Conservation (phyloP, 1,140 invertebrate species). For the Diorhabda carinulata region DNA sequence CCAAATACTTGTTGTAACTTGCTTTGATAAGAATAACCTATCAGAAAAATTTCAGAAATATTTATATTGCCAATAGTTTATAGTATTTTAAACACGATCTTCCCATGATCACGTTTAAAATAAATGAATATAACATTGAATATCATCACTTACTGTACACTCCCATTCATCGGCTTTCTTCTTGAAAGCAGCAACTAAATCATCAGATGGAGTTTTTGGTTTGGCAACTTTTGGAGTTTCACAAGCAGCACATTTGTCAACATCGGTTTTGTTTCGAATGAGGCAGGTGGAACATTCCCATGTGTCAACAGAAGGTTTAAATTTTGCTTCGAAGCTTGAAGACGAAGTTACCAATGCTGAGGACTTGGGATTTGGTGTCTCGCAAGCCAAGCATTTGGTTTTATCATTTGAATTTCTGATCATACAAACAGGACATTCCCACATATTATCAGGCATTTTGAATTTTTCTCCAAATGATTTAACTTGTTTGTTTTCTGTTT, state of each 20-base stretch:
- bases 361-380: constrained; percentile 47
- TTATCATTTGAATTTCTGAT: constrained; percentile 57
- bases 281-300: constrained; percentile 68
- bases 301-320: constrained; percentile 41
- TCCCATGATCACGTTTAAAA: no score
- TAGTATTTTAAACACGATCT: no score
- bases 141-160: constrained; percentile 20
- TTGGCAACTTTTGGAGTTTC: constrained; percentile 51
- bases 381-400: constrained; percentile 61
- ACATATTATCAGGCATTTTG: constrained; percentile 41
- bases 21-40: no score
- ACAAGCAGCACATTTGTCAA: constrained; percentile 62
- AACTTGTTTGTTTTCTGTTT: constrained; percentile 3
- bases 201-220: constrained; percentile 23
- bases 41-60: no score
- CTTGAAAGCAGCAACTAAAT: constrained; percentile 35
- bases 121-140: no score
- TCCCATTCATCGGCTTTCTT: constrained; percentile 46
- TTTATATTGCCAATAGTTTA: no score
- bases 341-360: not conserved
- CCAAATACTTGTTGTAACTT: no score
- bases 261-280: constrained; percentile 58
- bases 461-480: constrained; percentile 39
- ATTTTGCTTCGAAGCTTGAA: constrained; percentile 35
- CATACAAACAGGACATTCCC: constrained; percentile 60